These are phyloP conservation scores for Strigamia crassipes DNA, from an alignment of 2,888 invertebrate genomes.

Conservation along the genomic window DNA sequence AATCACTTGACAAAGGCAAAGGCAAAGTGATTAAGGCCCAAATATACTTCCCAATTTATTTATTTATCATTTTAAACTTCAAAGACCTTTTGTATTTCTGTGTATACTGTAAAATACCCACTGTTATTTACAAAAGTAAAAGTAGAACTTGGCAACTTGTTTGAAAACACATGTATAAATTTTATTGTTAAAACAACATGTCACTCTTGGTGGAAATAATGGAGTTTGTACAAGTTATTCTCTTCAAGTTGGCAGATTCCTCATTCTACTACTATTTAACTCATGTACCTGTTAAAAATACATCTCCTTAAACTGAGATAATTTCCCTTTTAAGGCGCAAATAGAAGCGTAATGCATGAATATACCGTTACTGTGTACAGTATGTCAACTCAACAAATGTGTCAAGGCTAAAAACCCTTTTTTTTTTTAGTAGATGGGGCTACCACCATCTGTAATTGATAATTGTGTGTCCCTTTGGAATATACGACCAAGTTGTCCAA, in stretches of 20 bases:
- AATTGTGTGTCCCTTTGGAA: not conserved
- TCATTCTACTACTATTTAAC: not conserved
- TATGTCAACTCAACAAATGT: not conserved
- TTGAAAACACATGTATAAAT: slow-evolving; percentile 4
- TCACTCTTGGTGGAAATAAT: not conserved
- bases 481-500: not conserved
- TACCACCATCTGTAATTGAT: not conserved
- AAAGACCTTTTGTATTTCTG: not conserved
- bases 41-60: not conserved
- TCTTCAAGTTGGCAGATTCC: not conserved
- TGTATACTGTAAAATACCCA: not conserved
- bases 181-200: not conserved
- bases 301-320: not conserved
- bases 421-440: not conserved
- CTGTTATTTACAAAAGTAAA: not conserved
- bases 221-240: not conserved
- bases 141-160: not conserved
- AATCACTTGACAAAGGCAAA: slow-evolving; percentile 7
- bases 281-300: slow-evolving; percentile 4
- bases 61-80: too few relatives aligned
- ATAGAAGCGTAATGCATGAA: not conserved
- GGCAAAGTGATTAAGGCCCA: not conserved
- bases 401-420: slow-evolving; percentile 14
- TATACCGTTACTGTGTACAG: slow-evolving; percentile 17
- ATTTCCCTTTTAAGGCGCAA: not conserved